Evolutionary conservation across 1,140 invertebrate species (phyloP), one percentile per base, ranked within the genome.

Genomic region (Drosophila hydei): DNA sequence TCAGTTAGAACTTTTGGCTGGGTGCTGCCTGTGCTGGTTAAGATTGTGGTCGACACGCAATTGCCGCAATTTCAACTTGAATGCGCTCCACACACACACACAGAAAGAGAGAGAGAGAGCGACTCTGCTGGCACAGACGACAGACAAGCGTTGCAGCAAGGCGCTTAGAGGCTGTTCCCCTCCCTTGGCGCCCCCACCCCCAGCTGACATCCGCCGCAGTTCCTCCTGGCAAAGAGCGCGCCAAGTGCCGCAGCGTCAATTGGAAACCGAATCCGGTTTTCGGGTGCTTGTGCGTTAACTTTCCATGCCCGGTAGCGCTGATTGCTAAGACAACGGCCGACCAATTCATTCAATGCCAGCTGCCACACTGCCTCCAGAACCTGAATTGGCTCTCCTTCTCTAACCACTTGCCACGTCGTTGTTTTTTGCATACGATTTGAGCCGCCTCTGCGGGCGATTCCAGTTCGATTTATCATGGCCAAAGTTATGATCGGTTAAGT

Each of bases 1-100:
- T 68, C 75, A 79, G 38, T 55, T 60, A 61, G 47, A 81, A 85
- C 47, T 87, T 87, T 68, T 68, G 60, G 47, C 55, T 77, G 54
- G 47, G 23, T 25, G 23, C 67, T 40, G 50, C 56, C 27, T 59
- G 58, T 25, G 62, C 58, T 77, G 81, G 77, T 80, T 77, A 81
- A 87, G 81, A 85, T 87, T 85, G 81, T 81, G 81, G 81, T 87
- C 81, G 81, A 72, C 81, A 85, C 81, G 81, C 81, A 87, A 85
- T 85, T 85, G 81, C 71, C 77, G 81, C 81, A 85, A 87, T 85
- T 85, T 87, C 67, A 87, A 75, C 77, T 87, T 80, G 73, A 72
- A 75, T 77, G 73, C 77, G 77, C 69, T 58, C 23, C 69, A 47
- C 73, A 69, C 42, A 50, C 52, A 62, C 62, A 65, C 56, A 59